Conservation (phyloP, 2,888 invertebrate species). For the Hirtodrosophila histrioides region DNA sequence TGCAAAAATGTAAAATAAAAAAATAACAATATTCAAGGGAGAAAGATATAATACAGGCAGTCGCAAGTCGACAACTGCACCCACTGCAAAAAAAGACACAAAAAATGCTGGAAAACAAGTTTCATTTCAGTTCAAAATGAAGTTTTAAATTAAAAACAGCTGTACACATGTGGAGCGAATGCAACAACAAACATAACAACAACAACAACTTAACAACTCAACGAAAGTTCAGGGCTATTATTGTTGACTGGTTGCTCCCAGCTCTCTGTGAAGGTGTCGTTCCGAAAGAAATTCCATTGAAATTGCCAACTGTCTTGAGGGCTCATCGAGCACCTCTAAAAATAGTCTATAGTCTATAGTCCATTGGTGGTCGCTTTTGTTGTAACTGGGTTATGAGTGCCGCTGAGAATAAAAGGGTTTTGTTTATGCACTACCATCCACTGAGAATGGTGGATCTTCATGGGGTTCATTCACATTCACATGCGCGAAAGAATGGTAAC, state of each 20-base stretch:
- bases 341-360: slow-evolving; percentile 40
- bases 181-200: slow-evolving; percentile 29
- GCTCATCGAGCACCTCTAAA: slow-evolving; percentile 28
- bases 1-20: slow-evolving; percentile 28
- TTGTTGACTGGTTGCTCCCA: slow-evolving; percentile 37
- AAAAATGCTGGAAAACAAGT: slow-evolving; percentile 63
- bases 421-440: neutral
- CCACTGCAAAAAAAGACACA: slow-evolving; percentile 55
- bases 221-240: slow-evolving; percentile 64
- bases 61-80: slow-evolving; percentile 51
- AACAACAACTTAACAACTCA: slow-evolving; percentile 51
- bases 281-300: slow-evolving; percentile 59
- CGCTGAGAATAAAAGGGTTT: slow-evolving; percentile 28
- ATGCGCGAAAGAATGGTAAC: slow-evolving; percentile 14
- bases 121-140: slow-evolving; percentile 54
- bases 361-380: slow-evolving; percentile 31
- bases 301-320: slow-evolving; percentile 42
- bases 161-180: slow-evolving; percentile 58
- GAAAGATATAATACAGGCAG: slow-evolving; percentile 22
- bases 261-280: slow-evolving; percentile 43
- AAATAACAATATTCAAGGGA: slow-evolving; percentile 23
- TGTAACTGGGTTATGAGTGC: slow-evolving; percentile 53
- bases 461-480: slow-evolving; percentile 36
- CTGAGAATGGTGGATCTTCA: slow-evolving; percentile 1
- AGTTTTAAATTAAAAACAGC: slow-evolving; percentile 66